phyloP scores from a whole-genome alignment of 1,140 invertebrate genomes.

The Zaprionus vittiger region DNA sequence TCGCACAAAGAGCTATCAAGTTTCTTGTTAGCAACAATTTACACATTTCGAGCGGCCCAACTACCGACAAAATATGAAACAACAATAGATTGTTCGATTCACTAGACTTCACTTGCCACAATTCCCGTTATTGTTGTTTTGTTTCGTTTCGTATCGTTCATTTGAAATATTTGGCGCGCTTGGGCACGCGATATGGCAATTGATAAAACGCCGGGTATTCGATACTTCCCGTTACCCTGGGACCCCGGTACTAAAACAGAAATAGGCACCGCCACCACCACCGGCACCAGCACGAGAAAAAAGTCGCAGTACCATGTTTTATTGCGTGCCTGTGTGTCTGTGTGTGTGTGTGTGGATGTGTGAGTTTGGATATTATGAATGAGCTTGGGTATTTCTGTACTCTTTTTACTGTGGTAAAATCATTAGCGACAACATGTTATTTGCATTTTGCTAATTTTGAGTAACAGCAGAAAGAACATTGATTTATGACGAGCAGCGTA shows the following conservation, averaged over 20 bases:
- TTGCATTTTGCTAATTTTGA: conserved; percentile 74
- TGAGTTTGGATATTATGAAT: conserved; percentile 29
- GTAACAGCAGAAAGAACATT: conserved; percentile 55
- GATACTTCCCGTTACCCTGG: conserved; percentile 67
- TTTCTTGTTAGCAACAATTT: conserved; percentile 77
- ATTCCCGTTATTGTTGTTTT: conserved; percentile 54
- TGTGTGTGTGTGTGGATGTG: neutral
- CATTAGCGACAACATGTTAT: conserved; percentile 80
- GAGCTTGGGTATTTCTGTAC: conserved; percentile 20
- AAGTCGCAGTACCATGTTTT: conserved; percentile 55
- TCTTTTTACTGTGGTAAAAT: conserved; percentile 44
- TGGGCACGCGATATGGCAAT: conserved; percentile 76
- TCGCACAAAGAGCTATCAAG: conserved; percentile 59
- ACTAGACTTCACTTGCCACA: conserved; percentile 46
- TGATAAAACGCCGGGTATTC: conserved; percentile 82
- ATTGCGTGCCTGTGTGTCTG: conserved; percentile 31
- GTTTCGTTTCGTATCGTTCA: conserved; percentile 34
- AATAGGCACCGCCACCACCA: neutral
- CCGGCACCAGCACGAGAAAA: conserved; percentile 17
- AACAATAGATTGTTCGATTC: conserved; percentile 59
- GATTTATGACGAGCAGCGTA: conserved; percentile 60
- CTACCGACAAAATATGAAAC: conserved; percentile 41
- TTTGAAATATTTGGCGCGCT: conserved; percentile 52
- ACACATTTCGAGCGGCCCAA: conserved; percentile 54
- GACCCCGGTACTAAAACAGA: neutral